Evolutionary conservation across 2,888 invertebrate genomes (phyloP).

Genomic region (Ichneumon xanthorius): DNA sequence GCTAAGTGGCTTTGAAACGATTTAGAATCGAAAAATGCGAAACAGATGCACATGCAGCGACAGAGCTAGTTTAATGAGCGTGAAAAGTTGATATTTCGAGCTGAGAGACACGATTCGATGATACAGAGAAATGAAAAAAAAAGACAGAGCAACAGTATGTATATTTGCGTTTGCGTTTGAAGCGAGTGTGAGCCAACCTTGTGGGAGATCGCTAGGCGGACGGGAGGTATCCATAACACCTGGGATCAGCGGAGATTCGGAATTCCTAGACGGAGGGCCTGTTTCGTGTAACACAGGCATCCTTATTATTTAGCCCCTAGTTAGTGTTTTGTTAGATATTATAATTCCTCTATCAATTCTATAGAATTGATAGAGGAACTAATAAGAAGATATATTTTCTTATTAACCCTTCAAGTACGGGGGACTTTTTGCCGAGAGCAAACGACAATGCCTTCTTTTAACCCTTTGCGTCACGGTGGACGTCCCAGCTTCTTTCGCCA

Average conservation of each 20-base stretch:
- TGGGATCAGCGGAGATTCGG: constrained; percentile 89
- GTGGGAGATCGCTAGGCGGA: constrained; percentile 86
- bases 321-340: constrained; percentile 29
- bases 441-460: too few species aligned
- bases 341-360: neutral
- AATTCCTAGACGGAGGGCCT: constrained; percentile 89
- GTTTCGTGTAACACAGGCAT: constrained; percentile 81
- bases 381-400: neutral
- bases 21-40: neutral
- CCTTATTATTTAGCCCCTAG: constrained; percentile 67
- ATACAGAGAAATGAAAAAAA: constrained; percentile 64
- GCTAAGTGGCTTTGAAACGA: neutral
- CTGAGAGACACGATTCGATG: constrained; percentile 43
- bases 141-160: constrained; percentile 36
- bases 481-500: too few species aligned
- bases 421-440: too few species aligned
- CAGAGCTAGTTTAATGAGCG: neutral
- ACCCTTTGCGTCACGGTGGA: too few species aligned
- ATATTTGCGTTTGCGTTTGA: constrained; percentile 62
- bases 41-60: constrained; percentile 2
- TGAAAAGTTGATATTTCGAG: constrained; percentile 2
- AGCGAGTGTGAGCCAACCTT: constrained; percentile 82
- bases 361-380: too few species aligned
- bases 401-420: neutral
- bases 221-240: constrained; percentile 88